phyloP scores from a whole-genome alignment of 2,113 vertebrate genomes.

The Panthera leo region DNA sequence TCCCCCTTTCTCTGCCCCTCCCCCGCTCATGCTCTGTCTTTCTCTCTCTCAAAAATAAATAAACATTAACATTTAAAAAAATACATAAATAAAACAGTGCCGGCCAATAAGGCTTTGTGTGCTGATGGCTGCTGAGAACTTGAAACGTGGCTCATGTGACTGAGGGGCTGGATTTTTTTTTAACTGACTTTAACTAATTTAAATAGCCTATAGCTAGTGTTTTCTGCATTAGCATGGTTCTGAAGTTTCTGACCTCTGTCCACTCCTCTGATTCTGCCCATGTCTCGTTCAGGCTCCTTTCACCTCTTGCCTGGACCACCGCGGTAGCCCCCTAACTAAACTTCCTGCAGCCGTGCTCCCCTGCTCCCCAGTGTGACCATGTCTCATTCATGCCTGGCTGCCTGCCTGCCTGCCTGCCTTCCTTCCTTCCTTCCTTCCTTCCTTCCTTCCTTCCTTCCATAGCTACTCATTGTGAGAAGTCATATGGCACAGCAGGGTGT shows the following conservation, averaged over 20 bases:
- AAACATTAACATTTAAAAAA: too few relatives aligned
- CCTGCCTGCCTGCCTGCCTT: too few relatives aligned
- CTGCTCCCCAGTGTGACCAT: too few relatives aligned
- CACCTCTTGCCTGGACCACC: not conserved
- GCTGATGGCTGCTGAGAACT: not conserved
- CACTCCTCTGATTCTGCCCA: not conserved
- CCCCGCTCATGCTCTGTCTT: too few relatives aligned
- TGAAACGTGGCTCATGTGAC: not conserved
- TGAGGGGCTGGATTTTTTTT: not conserved
- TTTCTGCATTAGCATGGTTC: not conserved
- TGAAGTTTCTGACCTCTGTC: not conserved
- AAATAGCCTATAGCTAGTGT: too few relatives aligned
- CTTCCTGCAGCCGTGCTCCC: too few relatives aligned
- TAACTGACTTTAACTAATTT: too few relatives aligned
- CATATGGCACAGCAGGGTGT: not conserved
- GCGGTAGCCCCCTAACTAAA: not conserved
- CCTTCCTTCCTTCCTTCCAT: not conserved
- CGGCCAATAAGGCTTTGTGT: not conserved
- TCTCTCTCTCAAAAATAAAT: too few relatives aligned
- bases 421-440: too few relatives aligned
- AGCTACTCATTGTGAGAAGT: too few relatives aligned
- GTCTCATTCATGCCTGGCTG: not conserved
- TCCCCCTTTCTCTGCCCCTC: too few relatives aligned
- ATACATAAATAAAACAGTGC: not conserved
- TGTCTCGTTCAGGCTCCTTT: not conserved